phyloP scores from a whole-genome alignment of 2,888 invertebrate species.

The Limnephilus lunatus region DNA sequence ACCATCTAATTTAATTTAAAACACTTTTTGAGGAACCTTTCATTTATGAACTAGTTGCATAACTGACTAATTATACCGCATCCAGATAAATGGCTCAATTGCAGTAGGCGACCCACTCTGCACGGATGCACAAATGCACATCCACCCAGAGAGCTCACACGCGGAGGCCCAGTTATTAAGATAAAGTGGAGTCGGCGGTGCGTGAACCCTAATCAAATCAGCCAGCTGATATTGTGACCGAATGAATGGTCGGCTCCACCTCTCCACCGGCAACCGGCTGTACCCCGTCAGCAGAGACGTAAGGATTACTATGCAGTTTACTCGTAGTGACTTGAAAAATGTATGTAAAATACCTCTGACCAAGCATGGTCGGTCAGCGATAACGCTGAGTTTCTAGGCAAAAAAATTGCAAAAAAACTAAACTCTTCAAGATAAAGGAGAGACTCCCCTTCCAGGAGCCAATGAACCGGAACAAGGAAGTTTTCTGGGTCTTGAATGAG shows the following conservation, averaged over 20 bases:
- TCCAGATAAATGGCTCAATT: neutral
- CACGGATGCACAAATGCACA: constrained; percentile 20
- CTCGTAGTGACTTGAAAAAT: no score
- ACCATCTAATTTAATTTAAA: neutral
- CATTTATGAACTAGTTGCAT: neutral
- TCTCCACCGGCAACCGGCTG: neutral
- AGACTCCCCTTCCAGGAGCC: no score
- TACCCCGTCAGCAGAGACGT: no score
- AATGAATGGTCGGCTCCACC: neutral
- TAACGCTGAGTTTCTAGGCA: no score
- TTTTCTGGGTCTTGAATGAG: no score
- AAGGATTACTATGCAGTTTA: no score
- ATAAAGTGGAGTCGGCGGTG: constrained; percentile 2
- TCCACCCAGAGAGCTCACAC: neutral
- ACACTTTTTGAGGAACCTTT: neutral
- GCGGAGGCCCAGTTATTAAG: constrained; percentile 31
- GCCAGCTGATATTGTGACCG: constrained; percentile 29
- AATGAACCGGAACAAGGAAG: no score
- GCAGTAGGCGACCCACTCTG: constrained; percentile 14
- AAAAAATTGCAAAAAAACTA: no score
- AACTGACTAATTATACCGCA: neutral
- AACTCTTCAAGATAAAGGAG: no score
- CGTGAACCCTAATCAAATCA: constrained; percentile 41
- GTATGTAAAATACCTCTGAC: no score
- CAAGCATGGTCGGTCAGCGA: no score